Conservation (phyloP, 2,797 vertebrate genomes). For the Florisuga fusca region DNA sequence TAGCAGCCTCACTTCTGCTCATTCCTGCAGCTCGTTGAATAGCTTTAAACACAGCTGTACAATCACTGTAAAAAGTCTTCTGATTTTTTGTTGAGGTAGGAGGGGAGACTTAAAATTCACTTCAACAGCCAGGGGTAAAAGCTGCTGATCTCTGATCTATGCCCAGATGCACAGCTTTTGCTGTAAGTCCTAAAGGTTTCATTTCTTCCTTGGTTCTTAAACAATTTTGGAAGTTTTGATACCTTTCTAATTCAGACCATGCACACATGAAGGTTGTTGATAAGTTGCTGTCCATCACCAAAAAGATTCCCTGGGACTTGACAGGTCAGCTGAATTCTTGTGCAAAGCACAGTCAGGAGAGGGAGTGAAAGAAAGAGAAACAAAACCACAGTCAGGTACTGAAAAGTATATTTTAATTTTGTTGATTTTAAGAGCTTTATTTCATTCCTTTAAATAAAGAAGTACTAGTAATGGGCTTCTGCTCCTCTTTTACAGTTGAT, state of each 20-base stretch:
- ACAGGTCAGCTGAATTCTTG: neutral
- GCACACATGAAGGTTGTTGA: neutral
- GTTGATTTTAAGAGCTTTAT: neutral
- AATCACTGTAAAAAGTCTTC: neutral
- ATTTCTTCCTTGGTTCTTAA: neutral
- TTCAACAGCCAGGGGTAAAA: neutral
- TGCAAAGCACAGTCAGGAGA: neutral
- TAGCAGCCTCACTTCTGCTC: neutral
- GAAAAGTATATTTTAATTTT: neutral
- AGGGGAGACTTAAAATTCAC: slow-evolving; percentile 23
- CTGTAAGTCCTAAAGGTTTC: neutral
- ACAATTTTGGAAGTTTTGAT: neutral
- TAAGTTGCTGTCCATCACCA: neutral
- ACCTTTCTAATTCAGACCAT: neutral
- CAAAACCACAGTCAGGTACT: neutral
- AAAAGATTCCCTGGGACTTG: neutral
- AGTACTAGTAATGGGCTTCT: neutral
- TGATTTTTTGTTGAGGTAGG: slow-evolving; percentile 3
- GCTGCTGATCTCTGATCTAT: neutral
- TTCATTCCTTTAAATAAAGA: neutral
- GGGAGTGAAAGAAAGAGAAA: neutral
- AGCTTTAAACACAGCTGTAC: slow-evolving; percentile 22
- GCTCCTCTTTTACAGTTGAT: neutral
- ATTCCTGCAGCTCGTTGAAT: neutral
- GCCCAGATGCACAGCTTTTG: neutral